Evolutionary conservation across 92 coral and sea anemone species (phyloP).

Genomic region (Porites divaricata): DNA sequence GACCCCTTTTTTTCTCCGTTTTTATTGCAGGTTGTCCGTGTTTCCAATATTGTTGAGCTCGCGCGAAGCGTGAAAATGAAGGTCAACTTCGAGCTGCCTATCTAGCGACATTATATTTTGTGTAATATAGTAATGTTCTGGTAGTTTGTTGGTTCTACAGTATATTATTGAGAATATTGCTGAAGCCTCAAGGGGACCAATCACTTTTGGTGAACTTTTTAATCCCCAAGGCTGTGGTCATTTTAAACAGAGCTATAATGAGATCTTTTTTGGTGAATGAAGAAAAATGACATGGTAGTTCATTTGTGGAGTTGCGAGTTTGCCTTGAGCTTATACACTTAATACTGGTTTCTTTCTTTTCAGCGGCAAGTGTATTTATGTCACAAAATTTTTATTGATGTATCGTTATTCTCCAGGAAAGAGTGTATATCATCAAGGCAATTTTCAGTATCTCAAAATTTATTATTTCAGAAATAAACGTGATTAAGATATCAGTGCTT

Average conservation of each 20-base stretch:
- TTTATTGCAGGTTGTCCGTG: conserved; percentile 86
- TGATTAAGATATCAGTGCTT: neutral
- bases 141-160: neutral
- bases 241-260: neutral
- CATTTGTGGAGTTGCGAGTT: neutral
- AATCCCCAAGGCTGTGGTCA: neutral
- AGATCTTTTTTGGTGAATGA: neutral
- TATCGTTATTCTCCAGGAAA: neutral
- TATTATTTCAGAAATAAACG: neutral
- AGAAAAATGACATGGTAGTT: neutral
- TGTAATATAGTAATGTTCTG: neutral
- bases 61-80: conserved; percentile 91
- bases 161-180: neutral
- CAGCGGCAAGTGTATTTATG: conserved; percentile 6
- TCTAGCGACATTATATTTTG: conserved; percentile 35
- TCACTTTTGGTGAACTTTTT: neutral
- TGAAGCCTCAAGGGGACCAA: neutral
- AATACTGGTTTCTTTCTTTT: neutral
- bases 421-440: neutral
- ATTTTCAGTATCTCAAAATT: neutral
- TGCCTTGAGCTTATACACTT: neutral
- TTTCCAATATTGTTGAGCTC: conserved; percentile 93
- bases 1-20: neutral
- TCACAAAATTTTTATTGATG: neutral
- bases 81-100: conserved; percentile 97